Conservation (phyloP, 2,888 invertebrate genomes). For the Trachelus tabidus region DNA sequence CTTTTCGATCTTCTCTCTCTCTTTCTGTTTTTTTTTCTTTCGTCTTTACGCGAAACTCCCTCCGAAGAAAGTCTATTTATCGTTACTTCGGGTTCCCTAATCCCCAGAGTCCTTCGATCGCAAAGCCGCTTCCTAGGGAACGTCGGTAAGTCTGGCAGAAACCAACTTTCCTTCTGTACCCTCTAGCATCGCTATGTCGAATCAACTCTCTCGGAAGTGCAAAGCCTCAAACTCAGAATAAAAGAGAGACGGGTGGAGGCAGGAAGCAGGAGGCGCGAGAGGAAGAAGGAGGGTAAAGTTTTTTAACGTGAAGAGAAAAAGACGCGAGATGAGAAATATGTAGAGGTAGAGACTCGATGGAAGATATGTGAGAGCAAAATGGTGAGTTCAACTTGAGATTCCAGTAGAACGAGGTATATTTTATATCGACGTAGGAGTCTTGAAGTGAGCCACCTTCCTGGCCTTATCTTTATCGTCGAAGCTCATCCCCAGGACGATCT, state of each 20-base stretch:
- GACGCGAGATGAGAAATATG: background rate
- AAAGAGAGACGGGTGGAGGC: background rate
- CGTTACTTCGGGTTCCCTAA: background rate
- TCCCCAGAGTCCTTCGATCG: background rate
- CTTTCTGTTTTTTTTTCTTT: conserved; percentile 14
- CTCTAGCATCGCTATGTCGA: background rate
- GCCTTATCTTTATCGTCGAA: conserved; percentile 12
- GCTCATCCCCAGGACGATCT: conserved; percentile 5
- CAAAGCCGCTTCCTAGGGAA: background rate
- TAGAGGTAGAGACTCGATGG: background rate
- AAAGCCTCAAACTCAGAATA: background rate
- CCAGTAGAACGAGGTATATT: background rate
- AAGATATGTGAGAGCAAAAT: background rate
- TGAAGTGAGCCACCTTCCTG: conserved; percentile 6
- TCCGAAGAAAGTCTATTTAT: conserved; percentile 8
- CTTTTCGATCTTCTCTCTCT: conserved; percentile 13
- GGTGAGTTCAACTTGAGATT: background rate
- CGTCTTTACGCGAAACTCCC: background rate
- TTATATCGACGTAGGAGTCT: background rate
- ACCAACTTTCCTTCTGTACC: background rate
- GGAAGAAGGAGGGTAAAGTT: background rate
- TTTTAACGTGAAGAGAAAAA: background rate
- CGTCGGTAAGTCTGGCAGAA: background rate
- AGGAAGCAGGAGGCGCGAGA: background rate
- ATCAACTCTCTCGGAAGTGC: background rate